Percentiles rank a stretch among this genome's conserved stretches.
Evolutionary conservation across 1,140 invertebrate genomes (phyloP).

Genomic region (Camponotus floridanus): DNA sequence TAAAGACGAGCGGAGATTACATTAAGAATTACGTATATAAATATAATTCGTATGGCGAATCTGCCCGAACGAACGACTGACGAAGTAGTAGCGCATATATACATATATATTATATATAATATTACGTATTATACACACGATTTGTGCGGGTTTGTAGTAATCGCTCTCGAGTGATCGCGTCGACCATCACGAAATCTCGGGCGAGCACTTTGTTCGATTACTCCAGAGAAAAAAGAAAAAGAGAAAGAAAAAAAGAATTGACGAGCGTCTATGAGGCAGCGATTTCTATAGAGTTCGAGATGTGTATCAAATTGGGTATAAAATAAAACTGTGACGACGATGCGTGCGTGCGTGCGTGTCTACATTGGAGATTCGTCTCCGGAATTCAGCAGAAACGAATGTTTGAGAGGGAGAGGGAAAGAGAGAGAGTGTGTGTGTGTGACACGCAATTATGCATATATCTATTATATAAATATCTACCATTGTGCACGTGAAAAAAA

Average conservation of each 20-base stretch:
- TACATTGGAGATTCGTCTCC: slow-evolving; percentile 10
- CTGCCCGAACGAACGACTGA: slow-evolving; percentile 63
- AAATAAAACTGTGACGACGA: slow-evolving; percentile 57
- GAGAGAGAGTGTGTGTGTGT: slow-evolving; percentile 33
- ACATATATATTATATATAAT: slow-evolving; percentile 10
- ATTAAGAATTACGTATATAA: slow-evolving; percentile 53
- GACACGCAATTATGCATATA: slow-evolving; percentile 65
- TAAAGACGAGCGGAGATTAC: slow-evolving; percentile 24
- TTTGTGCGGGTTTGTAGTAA: slow-evolving; percentile 45
- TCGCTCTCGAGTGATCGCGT: slow-evolving; percentile 47
- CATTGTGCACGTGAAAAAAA: slow-evolving; percentile 58
- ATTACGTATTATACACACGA: slow-evolving; percentile 20
- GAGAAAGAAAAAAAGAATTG: slow-evolving; percentile 23
- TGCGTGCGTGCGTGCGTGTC: slow-evolving; percentile 44
- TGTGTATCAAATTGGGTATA: slow-evolving; percentile 73
- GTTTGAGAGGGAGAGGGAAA: not conserved
- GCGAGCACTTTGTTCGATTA: slow-evolving; percentile 63
- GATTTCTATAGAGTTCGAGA: slow-evolving; percentile 65
- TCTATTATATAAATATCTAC: slow-evolving; percentile 65
- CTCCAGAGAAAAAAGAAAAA: slow-evolving; percentile 43
- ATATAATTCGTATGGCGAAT: slow-evolving; percentile 58
- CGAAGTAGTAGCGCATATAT: slow-evolving; percentile 55
- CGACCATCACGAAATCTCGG: slow-evolving; percentile 33
- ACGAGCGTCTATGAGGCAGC: slow-evolving; percentile 62
- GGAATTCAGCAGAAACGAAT: slow-evolving; percentile 5